Evolutionary conservation across 2,888 invertebrate species (phyloP), one percentile per base, ranked within the genome.

Genomic region (Dasysyrphus tricinctus): DNA sequence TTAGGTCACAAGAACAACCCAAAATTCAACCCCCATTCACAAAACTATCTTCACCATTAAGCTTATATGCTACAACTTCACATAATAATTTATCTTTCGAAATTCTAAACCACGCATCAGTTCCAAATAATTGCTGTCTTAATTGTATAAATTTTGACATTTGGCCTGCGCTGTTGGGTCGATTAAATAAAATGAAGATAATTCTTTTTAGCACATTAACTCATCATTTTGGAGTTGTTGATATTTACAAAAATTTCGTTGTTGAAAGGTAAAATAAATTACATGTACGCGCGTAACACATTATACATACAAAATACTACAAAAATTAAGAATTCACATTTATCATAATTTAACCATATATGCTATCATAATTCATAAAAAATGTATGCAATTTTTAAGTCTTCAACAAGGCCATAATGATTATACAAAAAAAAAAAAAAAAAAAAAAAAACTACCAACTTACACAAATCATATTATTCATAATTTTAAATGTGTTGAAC

Each of bases 401-500:
- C 39, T 57, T 49, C 44, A 59, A 34, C 67, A 61, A 65, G 74
- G 69, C 59, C 78, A 7, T 29, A 24, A 63, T 44, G 29, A 37
- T 39, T 39, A 19, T 12, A 32, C 29, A 34, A 14, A 54, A 34
- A n/a, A n/a, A n/a, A n/a, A n/a, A n/a, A n/a, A n/a, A n/a, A n/a
- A n/a, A n/a, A n/a, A 56, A 56, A 5, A 7, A 34, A 24, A 34
- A 37, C 19, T 24, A 32, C 57, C 39, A 34, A 16, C 3, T 47
- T 47, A 47, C 47, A 16, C 44, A 44, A 5, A 14, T 24, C 24
- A 24, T 24, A 8, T n/a, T 24, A 8, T n/a, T n/a, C 8, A 47
- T 16, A 54, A 14, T 34, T 42, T n/a, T n/a, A n/a, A n/a, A 39
- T 42, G 61, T 61, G 61, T 80, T 80, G 80, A 80, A 77, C 80